phyloP scores from a whole-genome alignment of 2,797 vertebrate genomes.

The Melanotaenia parkinsoni region DNA sequence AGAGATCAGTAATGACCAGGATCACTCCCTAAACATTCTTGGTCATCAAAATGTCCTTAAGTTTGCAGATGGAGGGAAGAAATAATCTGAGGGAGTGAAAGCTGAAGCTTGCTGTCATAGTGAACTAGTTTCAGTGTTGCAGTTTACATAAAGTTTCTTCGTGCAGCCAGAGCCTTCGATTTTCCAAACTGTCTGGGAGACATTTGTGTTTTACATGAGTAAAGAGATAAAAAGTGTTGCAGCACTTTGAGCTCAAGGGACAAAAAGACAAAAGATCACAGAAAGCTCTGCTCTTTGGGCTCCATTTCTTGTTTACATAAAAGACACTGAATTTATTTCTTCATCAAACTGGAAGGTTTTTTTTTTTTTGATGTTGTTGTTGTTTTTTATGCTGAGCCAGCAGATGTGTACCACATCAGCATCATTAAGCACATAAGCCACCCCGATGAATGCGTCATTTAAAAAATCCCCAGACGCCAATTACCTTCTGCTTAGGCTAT shows the following conservation, averaged over 20 bases:
- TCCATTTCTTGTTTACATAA: slow-evolving; percentile 21
- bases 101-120: background rate
- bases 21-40: slow-evolving; percentile 36
- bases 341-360: slow-evolving; percentile 11
- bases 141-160: background rate
- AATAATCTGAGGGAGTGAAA: slow-evolving; percentile 18
- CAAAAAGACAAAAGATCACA: slow-evolving; percentile 9
- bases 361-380: background rate
- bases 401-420: slow-evolving; percentile 63
- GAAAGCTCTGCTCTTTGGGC: background rate
- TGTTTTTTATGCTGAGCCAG: slow-evolving; percentile 19
- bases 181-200: slow-evolving; percentile 16
- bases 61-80: slow-evolving; percentile 25
- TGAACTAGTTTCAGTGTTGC: slow-evolving; percentile 3
- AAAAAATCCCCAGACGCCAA: slow-evolving; percentile 59
- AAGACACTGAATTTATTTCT: slow-evolving; percentile 6
- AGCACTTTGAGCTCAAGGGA: slow-evolving; percentile 2
- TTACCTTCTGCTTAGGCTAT: slow-evolving; percentile 57
- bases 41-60: slow-evolving; percentile 34
- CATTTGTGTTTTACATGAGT: slow-evolving; percentile 19
- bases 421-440: slow-evolving; percentile 50
- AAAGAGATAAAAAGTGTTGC: slow-evolving; percentile 29
- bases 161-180: slow-evolving; percentile 7
- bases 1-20: slow-evolving; percentile 37
- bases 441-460: slow-evolving; percentile 57